Base-by-base conservation (phyloP, 2,797 vertebrate species). In the Pterois miles region DNA sequence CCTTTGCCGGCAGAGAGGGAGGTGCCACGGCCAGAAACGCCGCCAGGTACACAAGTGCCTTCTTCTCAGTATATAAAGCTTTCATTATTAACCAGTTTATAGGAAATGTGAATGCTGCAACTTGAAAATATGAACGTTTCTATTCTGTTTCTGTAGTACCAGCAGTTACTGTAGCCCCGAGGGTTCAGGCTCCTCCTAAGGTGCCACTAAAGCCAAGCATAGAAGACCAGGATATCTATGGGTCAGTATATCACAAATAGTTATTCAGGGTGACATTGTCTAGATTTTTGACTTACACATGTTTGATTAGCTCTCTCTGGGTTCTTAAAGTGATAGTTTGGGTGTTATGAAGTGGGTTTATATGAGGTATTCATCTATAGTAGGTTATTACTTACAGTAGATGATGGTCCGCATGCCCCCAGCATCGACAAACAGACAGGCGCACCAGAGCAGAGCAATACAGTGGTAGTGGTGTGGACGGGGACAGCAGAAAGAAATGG, bases 221-320 rank as follows among this genome's bases (percentile, higher is more conserved):
- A 2, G 98, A 99, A 78, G 98, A 99, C 91, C 95, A 95, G 92
- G 97, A 97, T 33, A 94, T 98, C 34, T 99, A 97, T 16, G 98
- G 98, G 98, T 99, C 84, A 85, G 91, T 84, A 10, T 20, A 46
- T 22, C 11, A 13, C 18, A 4, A 23, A 11, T 11, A 2, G 3
- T 29, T 22, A 8, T 25, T 29, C 18, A 20, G 11, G 9, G 5
- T 50, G 14, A 25, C 27, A 23, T 3, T 20, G 33, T 31, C 25
- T 8, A 2, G 8, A 14, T 16, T 2, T 27, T 57, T 43, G 4
- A 60, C 13, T 8, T 8, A 25, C 38, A 40, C 14, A 5, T 29
- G 52, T 57, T 36, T 7, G 2, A 18, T 23, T 6, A 22, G 6
- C 27, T 53, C 34, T 52, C 2, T 34, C 4, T 31, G 16, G 8